phyloP scores from a whole-genome alignment of 2,113 vertebrate species.

The Pristiophorus japonicus region DNA sequence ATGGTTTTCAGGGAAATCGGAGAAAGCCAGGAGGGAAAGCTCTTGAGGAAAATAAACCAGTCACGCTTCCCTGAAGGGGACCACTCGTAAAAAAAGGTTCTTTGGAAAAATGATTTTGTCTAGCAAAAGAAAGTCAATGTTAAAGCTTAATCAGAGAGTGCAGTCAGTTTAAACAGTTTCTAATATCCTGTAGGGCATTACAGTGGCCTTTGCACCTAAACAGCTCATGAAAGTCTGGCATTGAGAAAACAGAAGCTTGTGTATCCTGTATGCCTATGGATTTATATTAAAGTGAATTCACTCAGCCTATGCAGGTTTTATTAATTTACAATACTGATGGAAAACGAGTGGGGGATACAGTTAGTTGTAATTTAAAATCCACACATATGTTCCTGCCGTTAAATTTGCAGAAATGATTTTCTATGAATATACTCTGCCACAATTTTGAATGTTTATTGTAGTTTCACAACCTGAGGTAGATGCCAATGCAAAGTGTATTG shows the following conservation, averaged over 20 bases:
- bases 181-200: slow-evolving; percentile 20
- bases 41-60: slow-evolving; percentile 17
- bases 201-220: slow-evolving; percentile 36
- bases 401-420: slow-evolving; percentile 5
- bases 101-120: background rate
- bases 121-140: background rate
- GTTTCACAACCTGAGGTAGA: background rate
- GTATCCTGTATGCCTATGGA: slow-evolving; percentile 21
- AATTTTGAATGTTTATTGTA: background rate
- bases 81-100: background rate
- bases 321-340: slow-evolving; percentile 8
- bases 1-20: background rate
- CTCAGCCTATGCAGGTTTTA: background rate
- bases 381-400: background rate
- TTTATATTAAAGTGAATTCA: slow-evolving; percentile 24
- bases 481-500: background rate
- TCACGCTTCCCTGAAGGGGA: background rate
- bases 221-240: slow-evolving; percentile 29
- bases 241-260: slow-evolving; percentile 24
- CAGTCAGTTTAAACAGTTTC: slow-evolving; percentile 10
- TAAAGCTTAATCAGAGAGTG: background rate
- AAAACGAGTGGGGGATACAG: background rate
- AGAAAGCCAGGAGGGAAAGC: background rate
- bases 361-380: background rate
- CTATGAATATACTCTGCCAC: background rate